A percentile compares a stretch with the other conserved stretches of the same genome.
Conservation (phyloP, 2,797 vertebrate genomes). For the Sparidentex hasta region DNA sequence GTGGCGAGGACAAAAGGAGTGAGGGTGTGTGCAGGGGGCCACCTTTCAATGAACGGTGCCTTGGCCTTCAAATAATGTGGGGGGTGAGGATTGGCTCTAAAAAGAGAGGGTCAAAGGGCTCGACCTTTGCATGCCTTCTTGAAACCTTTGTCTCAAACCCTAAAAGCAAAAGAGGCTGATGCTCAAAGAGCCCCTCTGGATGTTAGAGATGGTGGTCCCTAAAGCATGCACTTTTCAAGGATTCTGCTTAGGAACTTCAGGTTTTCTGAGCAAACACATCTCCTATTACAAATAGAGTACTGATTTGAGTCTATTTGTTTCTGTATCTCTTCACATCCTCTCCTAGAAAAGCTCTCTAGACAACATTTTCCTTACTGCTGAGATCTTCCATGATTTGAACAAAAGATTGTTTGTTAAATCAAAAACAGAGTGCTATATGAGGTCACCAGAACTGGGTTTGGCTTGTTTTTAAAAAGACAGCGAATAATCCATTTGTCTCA, state of each 20-base stretch:
- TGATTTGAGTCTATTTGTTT: slow-evolving; percentile 5
- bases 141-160: slow-evolving; percentile 67
- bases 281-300: neutral
- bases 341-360: neutral
- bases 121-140: slow-evolving; percentile 73
- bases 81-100: slow-evolving; percentile 55
- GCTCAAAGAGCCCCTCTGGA: slow-evolving; percentile 11
- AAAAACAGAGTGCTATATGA: slow-evolving; percentile 22
- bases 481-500: neutral
- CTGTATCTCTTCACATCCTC: slow-evolving; percentile 7
- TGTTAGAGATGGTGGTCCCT: neutral
- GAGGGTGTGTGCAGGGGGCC: slow-evolving; percentile 46
- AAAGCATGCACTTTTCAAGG: neutral
- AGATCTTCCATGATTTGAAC: neutral
- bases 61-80: slow-evolving; percentile 72
- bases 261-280: neutral
- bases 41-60: slow-evolving; percentile 60
- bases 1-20: slow-evolving; percentile 66
- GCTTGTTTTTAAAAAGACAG: slow-evolving; percentile 6
- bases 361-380: neutral
- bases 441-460: slow-evolving; percentile 1
- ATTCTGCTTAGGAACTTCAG: neutral
- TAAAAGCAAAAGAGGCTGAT: slow-evolving; percentile 39
- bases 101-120: slow-evolving; percentile 71
- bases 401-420: slow-evolving; percentile 21